Conservation (phyloP, 2,797 vertebrate species). For the Diplodus sargus region DNA sequence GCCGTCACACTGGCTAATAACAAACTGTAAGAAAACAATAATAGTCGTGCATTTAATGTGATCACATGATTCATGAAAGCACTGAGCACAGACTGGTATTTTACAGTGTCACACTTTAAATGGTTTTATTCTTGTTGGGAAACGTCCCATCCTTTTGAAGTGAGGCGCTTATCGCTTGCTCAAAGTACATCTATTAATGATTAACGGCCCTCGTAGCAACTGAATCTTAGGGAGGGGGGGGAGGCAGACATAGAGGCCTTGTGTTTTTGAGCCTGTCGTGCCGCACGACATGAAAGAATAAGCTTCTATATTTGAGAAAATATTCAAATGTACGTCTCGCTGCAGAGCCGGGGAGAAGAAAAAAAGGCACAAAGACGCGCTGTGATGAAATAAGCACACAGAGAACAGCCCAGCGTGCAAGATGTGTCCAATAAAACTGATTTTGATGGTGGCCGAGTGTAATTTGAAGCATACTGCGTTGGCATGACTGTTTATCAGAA, state of each 20-base stretch:
- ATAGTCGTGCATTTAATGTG: background rate
- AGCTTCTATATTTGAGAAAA: conserved; percentile 9
- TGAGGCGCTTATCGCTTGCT: conserved; percentile 48
- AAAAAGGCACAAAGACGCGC: conserved; percentile 23
- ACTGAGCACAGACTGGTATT: background rate
- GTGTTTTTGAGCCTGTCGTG: background rate
- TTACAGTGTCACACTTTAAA: background rate
- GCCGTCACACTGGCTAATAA: background rate
- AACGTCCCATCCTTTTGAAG: conserved; percentile 53
- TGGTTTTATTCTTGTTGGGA: conserved; percentile 15
- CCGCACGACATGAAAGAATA: conserved; percentile 4
- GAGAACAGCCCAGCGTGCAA: background rate
- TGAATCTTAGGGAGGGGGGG: conserved; percentile 5
- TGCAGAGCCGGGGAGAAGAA: background rate
- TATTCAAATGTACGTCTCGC: conserved; percentile 12
- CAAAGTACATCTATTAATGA: conserved; percentile 69
- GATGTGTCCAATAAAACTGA: conserved; percentile 18
- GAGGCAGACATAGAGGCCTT: background rate
- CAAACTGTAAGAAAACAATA: background rate
- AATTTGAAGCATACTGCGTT: conserved; percentile 37
- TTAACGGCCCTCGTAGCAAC: conserved; percentile 41
- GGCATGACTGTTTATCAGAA: conserved; percentile 38
- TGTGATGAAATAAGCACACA: conserved; percentile 21
- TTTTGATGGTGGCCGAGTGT: conserved; percentile 25
- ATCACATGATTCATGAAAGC: background rate